Evolutionary conservation across 2,888 invertebrate species (phyloP).

Genomic region (Rhopalosiphum nymphaeae): DNA sequence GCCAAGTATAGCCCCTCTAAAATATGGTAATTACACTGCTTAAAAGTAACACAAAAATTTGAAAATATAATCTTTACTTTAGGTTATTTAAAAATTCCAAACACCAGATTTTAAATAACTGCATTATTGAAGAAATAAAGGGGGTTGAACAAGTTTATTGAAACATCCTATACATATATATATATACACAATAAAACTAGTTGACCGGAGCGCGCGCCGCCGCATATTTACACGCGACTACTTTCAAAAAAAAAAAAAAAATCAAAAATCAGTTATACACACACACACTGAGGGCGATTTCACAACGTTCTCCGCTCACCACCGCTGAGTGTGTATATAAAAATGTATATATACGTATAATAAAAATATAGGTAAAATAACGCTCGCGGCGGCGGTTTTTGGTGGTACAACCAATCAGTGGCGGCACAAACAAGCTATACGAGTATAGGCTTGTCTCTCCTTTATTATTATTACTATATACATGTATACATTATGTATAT

Average conservation of each 20-base stretch:
- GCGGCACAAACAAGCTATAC: conserved; percentile 30
- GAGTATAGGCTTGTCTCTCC: background rate
- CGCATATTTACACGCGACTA: conserved; percentile 48
- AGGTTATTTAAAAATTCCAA: too few relatives aligned
- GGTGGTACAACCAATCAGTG: conserved; percentile 4
- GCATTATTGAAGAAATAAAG: too few relatives aligned
- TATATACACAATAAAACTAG: background rate
- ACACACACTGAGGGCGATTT: conserved; percentile 25
- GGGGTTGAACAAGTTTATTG: too few relatives aligned
- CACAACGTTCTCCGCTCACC: conserved; percentile 17
- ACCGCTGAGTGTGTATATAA: background rate
- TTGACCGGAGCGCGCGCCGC: conserved; percentile 8
- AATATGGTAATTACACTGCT: too few relatives aligned
- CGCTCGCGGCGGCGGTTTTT: background rate
- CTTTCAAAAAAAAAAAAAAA: conserved; percentile 29
- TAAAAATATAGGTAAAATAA: conserved; percentile 16
- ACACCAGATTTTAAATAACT: too few relatives aligned
- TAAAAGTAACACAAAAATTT: too few relatives aligned
- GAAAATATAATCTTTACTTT: too few relatives aligned
- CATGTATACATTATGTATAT: background rate
- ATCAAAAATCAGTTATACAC: conserved; percentile 30
- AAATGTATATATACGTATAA: background rate
- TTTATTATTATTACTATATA: background rate
- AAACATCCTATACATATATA: background rate
- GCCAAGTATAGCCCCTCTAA: too few relatives aligned